Conservation (phyloP, 2,888 invertebrate species). For the Eudemis profundana region DNA sequence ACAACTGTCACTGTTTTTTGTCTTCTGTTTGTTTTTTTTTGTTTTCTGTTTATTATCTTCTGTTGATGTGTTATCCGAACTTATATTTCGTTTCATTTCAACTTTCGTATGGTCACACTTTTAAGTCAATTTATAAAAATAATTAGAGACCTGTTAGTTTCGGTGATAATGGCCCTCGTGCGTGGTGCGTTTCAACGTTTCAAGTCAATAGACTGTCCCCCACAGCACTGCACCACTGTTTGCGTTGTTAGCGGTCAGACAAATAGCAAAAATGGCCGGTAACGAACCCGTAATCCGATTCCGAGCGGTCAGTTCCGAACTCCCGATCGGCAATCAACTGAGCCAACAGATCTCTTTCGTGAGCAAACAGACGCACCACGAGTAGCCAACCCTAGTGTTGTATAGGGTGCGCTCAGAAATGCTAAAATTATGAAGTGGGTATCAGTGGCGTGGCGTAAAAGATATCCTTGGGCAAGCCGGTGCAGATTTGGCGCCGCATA, state of each 20-base stretch:
- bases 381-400: conserved; percentile 61
- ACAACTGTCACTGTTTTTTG: no score
- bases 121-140: no score
- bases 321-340: conserved; percentile 81
- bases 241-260: conserved; percentile 73
- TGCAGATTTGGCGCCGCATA: no score
- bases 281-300: conserved; percentile 81
- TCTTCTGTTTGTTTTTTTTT: no score
- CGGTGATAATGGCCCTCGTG: not conserved
- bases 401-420: conserved; percentile 28
- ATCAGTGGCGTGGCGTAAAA: no score
- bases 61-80: no score
- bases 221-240: conserved; percentile 53
- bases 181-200: not conserved
- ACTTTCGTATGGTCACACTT: no score
- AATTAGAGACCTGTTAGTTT: no score
- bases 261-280: conserved; percentile 75
- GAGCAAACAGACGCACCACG: conserved; percentile 63
- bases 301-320: conserved; percentile 78
- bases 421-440: no score
- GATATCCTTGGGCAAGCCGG: no score
- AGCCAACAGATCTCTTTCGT: conserved; percentile 78
- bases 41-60: no score
- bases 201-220: not conserved
- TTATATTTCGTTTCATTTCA: no score